Conservation (phyloP, 2,113 vertebrate species). For the Aepyceros melampus region DNA sequence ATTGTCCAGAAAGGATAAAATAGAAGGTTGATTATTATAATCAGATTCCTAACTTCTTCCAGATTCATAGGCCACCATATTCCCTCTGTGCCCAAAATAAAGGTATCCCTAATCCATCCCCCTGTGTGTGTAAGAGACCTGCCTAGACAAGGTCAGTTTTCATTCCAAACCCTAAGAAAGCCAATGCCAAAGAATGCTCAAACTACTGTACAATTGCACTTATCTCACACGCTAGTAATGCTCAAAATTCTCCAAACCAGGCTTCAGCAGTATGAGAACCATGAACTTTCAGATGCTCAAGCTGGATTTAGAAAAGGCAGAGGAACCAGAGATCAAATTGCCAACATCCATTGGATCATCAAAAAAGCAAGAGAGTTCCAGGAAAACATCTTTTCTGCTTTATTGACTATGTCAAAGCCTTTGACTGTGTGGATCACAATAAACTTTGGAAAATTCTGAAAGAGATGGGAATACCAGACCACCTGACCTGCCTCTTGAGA, state of each 20-base stretch:
- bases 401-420: neutral
- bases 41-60: neutral
- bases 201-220: accelerated
- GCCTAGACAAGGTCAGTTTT: neutral
- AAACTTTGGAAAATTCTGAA: neutral
- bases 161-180: neutral
- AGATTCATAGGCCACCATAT: neutral
- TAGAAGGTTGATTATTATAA: neutral
- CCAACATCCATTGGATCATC: accelerated
- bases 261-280: neutral
- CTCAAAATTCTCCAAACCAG: neutral
- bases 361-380: neutral
- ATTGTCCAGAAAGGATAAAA: neutral
- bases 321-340: neutral
- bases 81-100: neutral
- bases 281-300: neutral
- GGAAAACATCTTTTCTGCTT: neutral
- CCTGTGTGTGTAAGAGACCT: neutral
- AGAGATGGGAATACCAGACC: neutral
- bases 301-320: neutral
- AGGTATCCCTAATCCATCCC: neutral
- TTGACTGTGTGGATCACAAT: neutral
- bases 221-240: neutral
- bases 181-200: neutral
- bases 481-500: neutral